Conservation (phyloP, 2,113 vertebrate species). For the Saccopteryx leptura region DNA sequence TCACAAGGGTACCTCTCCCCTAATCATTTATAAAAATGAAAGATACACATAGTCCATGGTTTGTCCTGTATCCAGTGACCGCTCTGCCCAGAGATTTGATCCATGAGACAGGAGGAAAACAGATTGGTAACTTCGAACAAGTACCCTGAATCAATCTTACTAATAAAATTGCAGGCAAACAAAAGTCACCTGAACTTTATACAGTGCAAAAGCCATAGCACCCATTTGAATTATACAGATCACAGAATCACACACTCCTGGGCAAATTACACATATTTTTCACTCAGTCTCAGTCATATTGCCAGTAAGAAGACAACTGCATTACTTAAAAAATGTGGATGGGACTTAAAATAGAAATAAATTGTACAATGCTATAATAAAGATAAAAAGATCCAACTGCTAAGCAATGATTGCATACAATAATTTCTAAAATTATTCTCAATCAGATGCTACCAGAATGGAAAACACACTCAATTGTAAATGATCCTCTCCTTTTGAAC, state of each 20-base stretch:
- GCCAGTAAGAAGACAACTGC: conserved; percentile 21
- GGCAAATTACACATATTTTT: neutral
- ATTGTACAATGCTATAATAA: conserved; percentile 34
- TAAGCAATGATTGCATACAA: conserved; percentile 5
- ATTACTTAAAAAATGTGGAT: conserved; percentile 27
- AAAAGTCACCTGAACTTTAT: conserved; percentile 60
- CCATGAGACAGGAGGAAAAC: neutral
- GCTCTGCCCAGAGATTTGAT: conserved; percentile 34
- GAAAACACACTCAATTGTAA: conserved; percentile 45
- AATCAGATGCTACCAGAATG: neutral
- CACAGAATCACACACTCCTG: neutral
- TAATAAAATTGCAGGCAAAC: conserved; percentile 25
- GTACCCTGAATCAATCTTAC: conserved; percentile 29
- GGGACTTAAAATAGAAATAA: conserved; percentile 41
- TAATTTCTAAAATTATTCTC: conserved; percentile 62
- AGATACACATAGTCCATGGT: neutral
- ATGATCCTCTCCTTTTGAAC: neutral
- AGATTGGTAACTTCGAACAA: neutral
- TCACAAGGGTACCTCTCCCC: neutral
- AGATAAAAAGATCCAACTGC: conserved; percentile 44
- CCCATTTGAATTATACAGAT: neutral
- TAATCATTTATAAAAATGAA: conserved; percentile 28
- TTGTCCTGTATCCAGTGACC: neutral
- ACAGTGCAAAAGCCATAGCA: conserved; percentile 33
- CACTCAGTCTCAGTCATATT: neutral